These are phyloP conservation scores for Pollachius pollachius DNA, from an alignment of 2,113 vertebrate species.

Conservation along the genomic window DNA sequence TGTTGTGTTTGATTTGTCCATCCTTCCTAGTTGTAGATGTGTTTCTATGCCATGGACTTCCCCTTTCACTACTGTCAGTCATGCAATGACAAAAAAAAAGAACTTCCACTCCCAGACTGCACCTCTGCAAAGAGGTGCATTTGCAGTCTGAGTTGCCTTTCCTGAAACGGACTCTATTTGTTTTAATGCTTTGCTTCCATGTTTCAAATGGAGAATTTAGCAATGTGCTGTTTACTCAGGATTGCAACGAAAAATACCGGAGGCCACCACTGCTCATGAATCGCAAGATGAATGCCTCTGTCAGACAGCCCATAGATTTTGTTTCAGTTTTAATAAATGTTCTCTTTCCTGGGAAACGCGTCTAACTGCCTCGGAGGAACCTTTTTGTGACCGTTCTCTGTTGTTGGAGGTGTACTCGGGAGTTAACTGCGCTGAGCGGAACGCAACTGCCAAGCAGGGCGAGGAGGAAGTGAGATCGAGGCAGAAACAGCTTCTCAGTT, in stretches of 20 bases:
- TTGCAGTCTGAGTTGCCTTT: constrained; percentile 80
- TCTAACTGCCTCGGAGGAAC: constrained; percentile 92
- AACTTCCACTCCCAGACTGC: constrained; percentile 40
- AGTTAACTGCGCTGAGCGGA: constrained; percentile 6
- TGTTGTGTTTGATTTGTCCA: background rate
- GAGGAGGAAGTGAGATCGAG: constrained; percentile 38
- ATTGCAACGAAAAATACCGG: constrained; percentile 81
- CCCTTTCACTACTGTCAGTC: constrained; percentile 12
- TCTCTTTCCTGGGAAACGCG: constrained; percentile 93
- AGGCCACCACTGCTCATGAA: constrained; percentile 80
- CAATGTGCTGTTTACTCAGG: constrained; percentile 97
- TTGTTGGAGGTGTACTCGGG: constrained; percentile 59
- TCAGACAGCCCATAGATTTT: constrained; percentile 80
- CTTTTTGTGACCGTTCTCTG: constrained; percentile 80
- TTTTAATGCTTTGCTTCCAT: constrained; percentile 92
- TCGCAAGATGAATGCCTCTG: constrained; percentile 84
- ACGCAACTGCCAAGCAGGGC: constrained; percentile 20
- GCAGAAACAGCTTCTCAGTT: constrained; percentile 36
- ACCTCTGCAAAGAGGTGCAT: constrained; percentile 38
- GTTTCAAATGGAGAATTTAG: constrained; percentile 90
- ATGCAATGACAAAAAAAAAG: constrained; percentile 15
- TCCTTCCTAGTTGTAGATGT: background rate
- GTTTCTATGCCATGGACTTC: constrained; percentile 15
- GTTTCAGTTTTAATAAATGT: constrained; percentile 97
- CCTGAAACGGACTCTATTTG: constrained; percentile 85